A percentile compares a stretch with the other conserved stretches of the same genome.
phyloP scores from a whole-genome alignment of 2,113 vertebrate species.

The Peromyscus maniculatus region DNA sequence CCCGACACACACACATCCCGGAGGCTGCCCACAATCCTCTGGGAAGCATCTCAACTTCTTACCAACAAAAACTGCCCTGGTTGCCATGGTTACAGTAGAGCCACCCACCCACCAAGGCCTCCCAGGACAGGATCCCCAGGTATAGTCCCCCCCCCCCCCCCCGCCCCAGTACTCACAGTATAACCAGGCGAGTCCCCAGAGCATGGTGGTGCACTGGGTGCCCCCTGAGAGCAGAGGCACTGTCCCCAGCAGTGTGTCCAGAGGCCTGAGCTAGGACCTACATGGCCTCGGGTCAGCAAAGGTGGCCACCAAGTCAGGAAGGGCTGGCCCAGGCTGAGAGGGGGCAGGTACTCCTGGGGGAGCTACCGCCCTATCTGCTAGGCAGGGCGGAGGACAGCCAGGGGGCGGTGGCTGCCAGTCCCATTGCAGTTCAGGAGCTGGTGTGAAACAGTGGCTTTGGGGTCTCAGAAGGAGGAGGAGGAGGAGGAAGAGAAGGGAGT shows the following conservation, averaged over 20 bases:
- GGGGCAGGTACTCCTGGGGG: slow-evolving; percentile 30
- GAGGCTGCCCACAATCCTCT: neutral
- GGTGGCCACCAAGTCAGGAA: slow-evolving; percentile 46
- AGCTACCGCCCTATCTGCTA: slow-evolving; percentile 54
- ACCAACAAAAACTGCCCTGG: slow-evolving; percentile 35
- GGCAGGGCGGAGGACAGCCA: slow-evolving; percentile 48
- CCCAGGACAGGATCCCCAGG: neutral
- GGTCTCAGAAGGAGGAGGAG: slow-evolving; percentile 44
- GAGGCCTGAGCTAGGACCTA: slow-evolving; percentile 56
- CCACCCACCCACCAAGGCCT: slow-evolving; percentile 29
- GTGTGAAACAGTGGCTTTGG: neutral
- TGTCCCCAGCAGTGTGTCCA: slow-evolving; percentile 19
- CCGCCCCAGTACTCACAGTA: slow-evolving; percentile 77
- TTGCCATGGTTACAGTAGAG: slow-evolving; percentile 50
- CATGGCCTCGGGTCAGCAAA: slow-evolving; percentile 70
- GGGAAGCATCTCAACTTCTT: slow-evolving; percentile 69
- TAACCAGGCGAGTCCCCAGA: slow-evolving; percentile 70
- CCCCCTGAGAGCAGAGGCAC: slow-evolving; percentile 56
- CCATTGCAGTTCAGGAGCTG: slow-evolving; percentile 65
- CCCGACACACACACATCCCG: neutral
- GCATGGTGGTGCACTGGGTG: slow-evolving; percentile 69
- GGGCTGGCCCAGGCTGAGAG: neutral
- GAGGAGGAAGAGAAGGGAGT: slow-evolving; percentile 34
- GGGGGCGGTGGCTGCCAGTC: neutral
- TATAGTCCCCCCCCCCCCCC: neutral